Evolutionary conservation across 2,888 invertebrate species (phyloP), one percentile per base, ranked within the genome.

Genomic region (Choristoneura rosaceana): DNA sequence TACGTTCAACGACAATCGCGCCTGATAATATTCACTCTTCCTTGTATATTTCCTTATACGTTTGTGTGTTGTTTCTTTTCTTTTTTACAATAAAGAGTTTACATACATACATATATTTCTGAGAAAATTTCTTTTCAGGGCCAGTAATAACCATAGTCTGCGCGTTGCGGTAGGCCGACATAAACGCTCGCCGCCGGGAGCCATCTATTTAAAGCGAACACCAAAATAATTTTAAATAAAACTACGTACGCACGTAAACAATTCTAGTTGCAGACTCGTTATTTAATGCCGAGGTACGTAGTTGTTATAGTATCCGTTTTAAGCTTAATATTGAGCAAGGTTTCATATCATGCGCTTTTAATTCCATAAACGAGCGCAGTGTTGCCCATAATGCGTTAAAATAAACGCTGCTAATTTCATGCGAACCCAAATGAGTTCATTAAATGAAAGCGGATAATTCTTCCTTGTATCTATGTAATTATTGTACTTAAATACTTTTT

Each of bases 171-270:
- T 52, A 59, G 59, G 38, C 47, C 60, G 68, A 15, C 43, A 50
- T 69, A 73, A 73, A 68, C 58, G 64, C 45, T 12, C 61, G n/a
- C 58, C 47, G 59, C 67, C 58, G 55, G 65, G 65, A 66, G 55
- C 50, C 25, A 47, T 71, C 71, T 63, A 69, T 73, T 73, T 73
- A 59, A 59, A 69, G 64, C 63, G 52, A 59, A 9, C 60, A 52
- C 73, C 15, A 73, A 73, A 73, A 73, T 69, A 68, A 68, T 68
- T 58, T 38, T 34, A 41, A 45, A 50, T 64, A 47, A 64, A 73
- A 64, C 58, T 15, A 69, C 41, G 58, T 33, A 59, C 34, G 41
- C 55, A 71, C 34, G 45, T 52, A 64, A 73, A 73, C 68, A 69
- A 43, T 69, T 9, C 50, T 69, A 58, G 62, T 47, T 68, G 47